These are phyloP conservation scores for Lasioglossum morio DNA, from an alignment of 2,888 invertebrate species.

Conservation along the genomic window DNA sequence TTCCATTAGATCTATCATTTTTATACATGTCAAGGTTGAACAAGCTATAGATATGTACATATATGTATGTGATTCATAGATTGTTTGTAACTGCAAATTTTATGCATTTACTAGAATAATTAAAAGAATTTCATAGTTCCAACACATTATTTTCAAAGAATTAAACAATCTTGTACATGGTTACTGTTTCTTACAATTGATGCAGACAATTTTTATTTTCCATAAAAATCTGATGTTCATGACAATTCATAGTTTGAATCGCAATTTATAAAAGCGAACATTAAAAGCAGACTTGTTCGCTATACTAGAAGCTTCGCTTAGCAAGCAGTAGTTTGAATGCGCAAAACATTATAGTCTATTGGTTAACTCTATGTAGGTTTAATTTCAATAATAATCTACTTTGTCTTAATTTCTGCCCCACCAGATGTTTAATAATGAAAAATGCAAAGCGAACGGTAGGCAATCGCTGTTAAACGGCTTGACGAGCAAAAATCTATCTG, in stretches of 20 bases:
- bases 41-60: not conserved
- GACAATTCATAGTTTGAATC: not conserved
- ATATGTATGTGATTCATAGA: not conserved
- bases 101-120: not conserved
- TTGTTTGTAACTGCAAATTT: not conserved
- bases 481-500: constrained; percentile 30
- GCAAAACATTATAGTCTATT: not conserved
- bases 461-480: constrained; percentile 40
- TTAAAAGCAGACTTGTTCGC: not conserved
- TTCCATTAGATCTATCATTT: constrained; percentile 13
- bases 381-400: not conserved
- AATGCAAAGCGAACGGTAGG: constrained; percentile 39
- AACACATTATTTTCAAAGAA: not conserved
- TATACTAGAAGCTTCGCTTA: not conserved
- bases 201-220: not conserved
- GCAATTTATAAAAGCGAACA: not conserved
- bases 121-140: too few species aligned
- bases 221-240: not conserved
- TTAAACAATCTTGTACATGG: not conserved
- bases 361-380: not conserved
- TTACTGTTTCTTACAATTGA: not conserved
- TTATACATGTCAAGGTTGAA: constrained; percentile 30
- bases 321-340: not conserved
- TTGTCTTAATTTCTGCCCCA: not conserved
- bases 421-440: constrained; percentile 58